A percentile compares a stretch with the other conserved stretches of the same genome.
Conservation (phyloP, 2,888 invertebrate genomes). For the Argynnis bischoffii region DNA sequence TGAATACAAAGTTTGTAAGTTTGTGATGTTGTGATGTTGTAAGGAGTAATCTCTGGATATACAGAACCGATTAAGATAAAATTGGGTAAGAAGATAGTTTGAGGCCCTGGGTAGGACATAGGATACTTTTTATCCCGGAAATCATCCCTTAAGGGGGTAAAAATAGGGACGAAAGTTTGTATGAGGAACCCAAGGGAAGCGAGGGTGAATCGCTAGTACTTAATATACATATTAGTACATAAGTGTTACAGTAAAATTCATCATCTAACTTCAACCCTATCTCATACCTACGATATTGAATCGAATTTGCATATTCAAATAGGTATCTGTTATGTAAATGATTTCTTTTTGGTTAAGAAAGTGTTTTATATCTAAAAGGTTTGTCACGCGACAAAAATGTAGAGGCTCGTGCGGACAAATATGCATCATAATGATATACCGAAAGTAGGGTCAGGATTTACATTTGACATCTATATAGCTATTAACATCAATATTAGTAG, state of each 20-base stretch:
- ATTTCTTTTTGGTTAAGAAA: slow-evolving; percentile 22
- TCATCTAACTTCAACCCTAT: neutral
- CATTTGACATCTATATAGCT: slow-evolving; percentile 40
- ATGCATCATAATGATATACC: slow-evolving; percentile 46
- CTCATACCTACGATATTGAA: slow-evolving; percentile 10
- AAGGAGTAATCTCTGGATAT: too few relatives aligned
- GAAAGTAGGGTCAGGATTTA: slow-evolving; percentile 44
- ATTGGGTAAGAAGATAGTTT: too few relatives aligned
- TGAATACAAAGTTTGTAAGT: too few relatives aligned
- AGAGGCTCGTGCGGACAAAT: slow-evolving; percentile 44
- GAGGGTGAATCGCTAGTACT: too few relatives aligned
- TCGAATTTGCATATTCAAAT: slow-evolving; percentile 23
- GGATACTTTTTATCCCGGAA: too few relatives aligned
- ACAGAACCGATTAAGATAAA: too few relatives aligned
- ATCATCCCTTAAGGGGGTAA: too few relatives aligned
- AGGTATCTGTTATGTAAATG: slow-evolving; percentile 26
- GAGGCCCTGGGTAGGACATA: too few relatives aligned
- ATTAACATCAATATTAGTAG: slow-evolving; percentile 23
- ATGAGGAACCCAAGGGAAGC: too few relatives aligned
- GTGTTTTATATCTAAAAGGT: slow-evolving; percentile 13
- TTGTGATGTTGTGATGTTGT: too few relatives aligned
- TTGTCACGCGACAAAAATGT: slow-evolving; percentile 29
- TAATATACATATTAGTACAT: neutral
- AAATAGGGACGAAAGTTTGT: too few relatives aligned
- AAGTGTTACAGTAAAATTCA: slow-evolving; percentile 3